These are phyloP conservation scores for Trachelipus rathkii DNA, from an alignment of 1,140 invertebrate genomes.

Conservation along the genomic window DNA sequence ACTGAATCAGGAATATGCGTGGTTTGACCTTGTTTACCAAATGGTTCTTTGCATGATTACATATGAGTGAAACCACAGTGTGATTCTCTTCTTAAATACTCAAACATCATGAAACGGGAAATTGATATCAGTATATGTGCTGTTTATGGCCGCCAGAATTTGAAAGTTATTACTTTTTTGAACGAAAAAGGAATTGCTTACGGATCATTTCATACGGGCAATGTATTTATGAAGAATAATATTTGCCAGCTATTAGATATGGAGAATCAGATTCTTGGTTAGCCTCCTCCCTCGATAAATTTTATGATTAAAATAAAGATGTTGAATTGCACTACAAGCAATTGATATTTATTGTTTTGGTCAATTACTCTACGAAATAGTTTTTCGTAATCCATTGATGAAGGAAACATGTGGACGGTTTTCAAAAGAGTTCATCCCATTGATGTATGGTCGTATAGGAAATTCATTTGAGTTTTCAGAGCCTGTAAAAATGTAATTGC, in stretches of 20 bases:
- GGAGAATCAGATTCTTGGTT: constrained; percentile 76
- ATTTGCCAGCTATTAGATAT: constrained; percentile 71
- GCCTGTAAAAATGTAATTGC: constrained; percentile 71
- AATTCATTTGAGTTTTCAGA: constrained; percentile 68
- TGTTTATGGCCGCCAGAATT: constrained; percentile 66
- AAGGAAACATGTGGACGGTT: constrained; percentile 67
- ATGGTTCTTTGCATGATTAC: constrained; percentile 40
- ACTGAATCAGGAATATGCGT: no score
- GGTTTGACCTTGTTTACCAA: neutral
- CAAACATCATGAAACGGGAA: constrained; percentile 68
- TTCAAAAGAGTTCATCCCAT: constrained; percentile 61
- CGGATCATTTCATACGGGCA: constrained; percentile 80
- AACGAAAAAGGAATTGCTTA: constrained; percentile 75
- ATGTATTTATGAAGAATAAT: constrained; percentile 71
- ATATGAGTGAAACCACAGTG: constrained; percentile 64
- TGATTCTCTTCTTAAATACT: constrained; percentile 78
- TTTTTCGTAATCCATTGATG: no score
- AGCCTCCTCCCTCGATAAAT: constrained; percentile 71
- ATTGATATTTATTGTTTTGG: constrained; percentile 85
- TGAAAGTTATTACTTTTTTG: constrained; percentile 74
- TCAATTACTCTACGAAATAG: constrained; percentile 81
- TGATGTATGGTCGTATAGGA: constrained; percentile 65
- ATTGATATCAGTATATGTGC: constrained; percentile 67
- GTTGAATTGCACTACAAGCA: constrained; percentile 66
- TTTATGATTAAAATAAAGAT: constrained; percentile 73